Base-by-base conservation (phyloP, 2,113 vertebrate species). In the Pluvianellus socialis region DNA sequence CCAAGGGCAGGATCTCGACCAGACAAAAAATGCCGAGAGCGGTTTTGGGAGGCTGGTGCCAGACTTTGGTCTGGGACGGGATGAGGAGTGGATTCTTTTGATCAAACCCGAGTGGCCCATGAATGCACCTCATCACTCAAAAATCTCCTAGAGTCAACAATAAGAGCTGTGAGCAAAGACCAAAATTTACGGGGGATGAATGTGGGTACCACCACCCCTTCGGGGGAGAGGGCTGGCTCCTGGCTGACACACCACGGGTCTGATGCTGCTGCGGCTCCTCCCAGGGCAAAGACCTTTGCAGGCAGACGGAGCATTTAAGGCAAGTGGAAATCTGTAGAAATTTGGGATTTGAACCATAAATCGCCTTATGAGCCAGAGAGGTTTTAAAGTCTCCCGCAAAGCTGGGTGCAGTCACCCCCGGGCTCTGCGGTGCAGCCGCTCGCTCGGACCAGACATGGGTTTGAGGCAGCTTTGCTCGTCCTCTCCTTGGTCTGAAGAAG, bases 1-100 rank as follows among this genome's bases (percentile, higher is more conserved):
- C 59, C 72, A 52, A 59, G 47, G 47, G 28, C 42, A 49, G 53
- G 53, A 38, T 49, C 38, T 28, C 1, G 0, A 40, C 8, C 75
- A 9, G 58, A 21, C 21, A 68, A 63, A 63, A 42, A n/a, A 77
- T 30, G 63, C 38, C 3, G 12, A 47, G 52, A 4, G 50, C 6
- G 72, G 30, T 19, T 83, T 50, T n/a, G 71, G 85, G 82, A 70
- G 44, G 71, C 33, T 76, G 67, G 27, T 22, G 47, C 12, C 26
- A 40, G 19, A 2, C 2, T 3, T 7, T 4, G 20, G 14, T 14
- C 61, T 1, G 2, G n/a, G 44, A 11, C 4, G 33, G 28, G 79
- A 61, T 35, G 62, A 95, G 14, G n/a, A 6, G 5, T 52, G 45
- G 53, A 23, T 59, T 61, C 38, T 35, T 76, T 35, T 4, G 2